Conservation (phyloP, 2,888 invertebrate species). For the Hartigia nigra region DNA sequence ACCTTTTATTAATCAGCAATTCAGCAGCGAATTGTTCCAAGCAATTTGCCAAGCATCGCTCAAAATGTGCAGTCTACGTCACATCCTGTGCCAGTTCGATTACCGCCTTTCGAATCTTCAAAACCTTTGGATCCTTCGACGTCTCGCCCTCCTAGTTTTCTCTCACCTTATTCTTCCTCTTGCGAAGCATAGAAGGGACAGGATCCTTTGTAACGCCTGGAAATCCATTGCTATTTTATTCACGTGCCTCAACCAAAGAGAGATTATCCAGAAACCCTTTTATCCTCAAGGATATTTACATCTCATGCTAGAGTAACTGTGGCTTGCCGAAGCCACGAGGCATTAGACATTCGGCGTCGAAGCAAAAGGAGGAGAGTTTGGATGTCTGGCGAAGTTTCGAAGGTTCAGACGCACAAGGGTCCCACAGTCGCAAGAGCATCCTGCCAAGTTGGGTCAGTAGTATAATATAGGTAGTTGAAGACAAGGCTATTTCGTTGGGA, state of each 20-base stretch:
- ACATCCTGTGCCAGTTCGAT: not conserved
- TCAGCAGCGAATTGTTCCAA: not conserved
- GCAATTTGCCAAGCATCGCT: not conserved
- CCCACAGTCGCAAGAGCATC: not conserved
- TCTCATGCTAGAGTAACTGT: not conserved
- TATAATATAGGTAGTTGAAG: not conserved
- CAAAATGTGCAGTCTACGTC: not conserved
- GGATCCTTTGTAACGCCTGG: not conserved
- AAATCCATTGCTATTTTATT: slow-evolving; percentile 2
- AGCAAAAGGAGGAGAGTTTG: not conserved
- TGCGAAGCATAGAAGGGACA: not conserved
- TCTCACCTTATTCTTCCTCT: not conserved
- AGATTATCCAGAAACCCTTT: slow-evolving; percentile 9
- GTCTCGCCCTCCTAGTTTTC: not conserved
- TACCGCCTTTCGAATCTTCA: not conserved
- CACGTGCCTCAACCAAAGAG: not conserved
- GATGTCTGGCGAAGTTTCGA: not conserved
- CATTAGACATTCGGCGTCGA: not conserved
- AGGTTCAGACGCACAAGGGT: not conserved
- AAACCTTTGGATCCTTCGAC: not conserved
- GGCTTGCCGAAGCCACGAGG: not conserved
- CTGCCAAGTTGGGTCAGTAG: not conserved
- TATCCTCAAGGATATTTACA: not conserved
- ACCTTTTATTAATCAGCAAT: not conserved
- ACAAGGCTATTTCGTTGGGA: not conserved